Evolutionary conservation across 1,140 invertebrate genomes (phyloP).

Genomic region (Sarcophaga bullata): DNA sequence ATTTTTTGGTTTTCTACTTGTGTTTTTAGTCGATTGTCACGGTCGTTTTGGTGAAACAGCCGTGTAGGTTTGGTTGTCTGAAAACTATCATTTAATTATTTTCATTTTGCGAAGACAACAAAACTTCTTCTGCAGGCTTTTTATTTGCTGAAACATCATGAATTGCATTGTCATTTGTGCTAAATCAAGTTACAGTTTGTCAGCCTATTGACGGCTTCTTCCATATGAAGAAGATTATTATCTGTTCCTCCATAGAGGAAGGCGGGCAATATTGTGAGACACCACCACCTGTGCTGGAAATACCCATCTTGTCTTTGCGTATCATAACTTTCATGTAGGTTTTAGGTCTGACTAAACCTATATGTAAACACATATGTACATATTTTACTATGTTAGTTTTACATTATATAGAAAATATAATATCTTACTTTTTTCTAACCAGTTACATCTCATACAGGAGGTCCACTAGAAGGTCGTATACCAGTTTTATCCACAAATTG

Average conservation of each 20-base stretch:
- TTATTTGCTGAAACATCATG: background rate
- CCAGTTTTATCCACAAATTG: slow-evolving; percentile 23
- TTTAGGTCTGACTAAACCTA: background rate
- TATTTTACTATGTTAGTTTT: background rate
- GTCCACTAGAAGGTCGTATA: slow-evolving; percentile 8
- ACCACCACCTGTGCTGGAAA: slow-evolving; percentile 8
- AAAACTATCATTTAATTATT: background rate
- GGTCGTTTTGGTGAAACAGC: background rate
- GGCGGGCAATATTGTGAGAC: slow-evolving; percentile 1
- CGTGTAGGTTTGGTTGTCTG: background rate
- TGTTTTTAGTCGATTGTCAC: background rate
- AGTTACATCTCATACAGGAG: background rate
- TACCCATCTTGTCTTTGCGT: background rate
- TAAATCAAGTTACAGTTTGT: background rate
- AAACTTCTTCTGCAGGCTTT: slow-evolving; percentile 1
- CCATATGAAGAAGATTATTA: background rate
- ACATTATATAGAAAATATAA: background rate
- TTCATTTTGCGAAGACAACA: slow-evolving; percentile 3
- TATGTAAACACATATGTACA: background rate
- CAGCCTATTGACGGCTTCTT: background rate
- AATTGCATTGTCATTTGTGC: background rate
- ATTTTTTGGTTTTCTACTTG: slow-evolving; percentile 18
- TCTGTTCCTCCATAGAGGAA: background rate
- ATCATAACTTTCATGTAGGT: background rate
- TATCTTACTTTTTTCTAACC: slow-evolving; percentile 21